Conservation (phyloP, 2,113 vertebrate species). For the Puma concolor region DNA sequence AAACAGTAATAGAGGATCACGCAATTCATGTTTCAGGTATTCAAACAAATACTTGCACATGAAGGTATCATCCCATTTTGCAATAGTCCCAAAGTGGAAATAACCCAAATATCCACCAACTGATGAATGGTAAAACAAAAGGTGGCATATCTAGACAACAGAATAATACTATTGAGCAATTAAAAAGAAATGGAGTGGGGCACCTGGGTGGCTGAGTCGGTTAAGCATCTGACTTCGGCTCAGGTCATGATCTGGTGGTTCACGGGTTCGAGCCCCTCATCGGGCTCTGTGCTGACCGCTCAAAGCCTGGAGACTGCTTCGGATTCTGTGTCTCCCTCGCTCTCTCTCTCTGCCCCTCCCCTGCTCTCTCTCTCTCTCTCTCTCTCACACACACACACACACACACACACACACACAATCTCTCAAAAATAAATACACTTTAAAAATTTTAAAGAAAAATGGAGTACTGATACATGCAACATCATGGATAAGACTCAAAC, state of each 20-base stretch:
- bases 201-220: no score
- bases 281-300: no score
- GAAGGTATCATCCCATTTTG: neutral
- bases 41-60: neutral
- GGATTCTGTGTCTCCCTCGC: no score
- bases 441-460: neutral
- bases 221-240: no score
- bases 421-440: no score
- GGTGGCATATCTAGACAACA: neutral
- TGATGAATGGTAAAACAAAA: neutral
- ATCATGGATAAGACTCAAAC: neutral
- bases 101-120: neutral
- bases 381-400: accelerated
- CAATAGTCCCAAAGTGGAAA: neutral
- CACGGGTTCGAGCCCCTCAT: no score
- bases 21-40: neutral
- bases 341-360: no score
- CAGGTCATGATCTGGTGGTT: no score
- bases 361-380: no score
- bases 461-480: neutral
- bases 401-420: no score
- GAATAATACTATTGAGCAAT: neutral
- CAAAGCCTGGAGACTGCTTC: no score
- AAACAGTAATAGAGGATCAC: neutral
- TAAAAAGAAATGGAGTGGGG: neutral